Base-by-base conservation (phyloP, 1,140 invertebrate species). In the Drosophila arawakana region DNA sequence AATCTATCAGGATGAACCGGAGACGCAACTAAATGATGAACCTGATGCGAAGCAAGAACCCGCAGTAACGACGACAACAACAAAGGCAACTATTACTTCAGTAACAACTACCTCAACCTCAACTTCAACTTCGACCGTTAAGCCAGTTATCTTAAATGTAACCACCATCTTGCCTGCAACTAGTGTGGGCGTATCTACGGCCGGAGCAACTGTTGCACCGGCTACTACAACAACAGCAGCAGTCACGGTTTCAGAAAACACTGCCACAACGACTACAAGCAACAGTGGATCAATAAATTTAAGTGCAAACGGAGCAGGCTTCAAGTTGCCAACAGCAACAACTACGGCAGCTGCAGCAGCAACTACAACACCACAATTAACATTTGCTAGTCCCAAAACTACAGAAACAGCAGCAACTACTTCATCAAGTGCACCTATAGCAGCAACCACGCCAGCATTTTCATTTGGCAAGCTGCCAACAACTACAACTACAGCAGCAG, bases 1-100 rank as follows among this genome's bases (percentile, higher is more conserved):
- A 75, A 75, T 92, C 8, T 90, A 92, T 59, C 68, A 79, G 3
- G 82, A 68, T 8, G 74, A 76, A 13, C 39, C 67, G 3, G 68
- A 82, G 11, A 43, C 13, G 13, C 54, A 18, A 7, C 15, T 57
- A 2, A 37, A 61, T 6, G 86, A 90, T 73, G 76, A 82, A 39
- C 13, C 57, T 0, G 84, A 88, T 21, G 43, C 73, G 7, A 52
- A 11, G 18, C 35, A 11, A 18, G 30, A 49, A n/a, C 10, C 15
- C 13, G 39, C 11, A 39, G 15, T 15, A 30, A n/a, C 34, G 15
- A 54, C n/a, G 10, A 21, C 46, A 39, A 18, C 43, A 2, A 35
- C 54, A 41, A 39, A 37, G 18, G 11, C 54, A 37, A 10, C 34
- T 3, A 18, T 13, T 10, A 25, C 58, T 21, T n/a, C 41, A 2